These are phyloP conservation scores for Eira barbara DNA, from an alignment of 2,113 vertebrate genomes.

Conservation along the genomic window DNA sequence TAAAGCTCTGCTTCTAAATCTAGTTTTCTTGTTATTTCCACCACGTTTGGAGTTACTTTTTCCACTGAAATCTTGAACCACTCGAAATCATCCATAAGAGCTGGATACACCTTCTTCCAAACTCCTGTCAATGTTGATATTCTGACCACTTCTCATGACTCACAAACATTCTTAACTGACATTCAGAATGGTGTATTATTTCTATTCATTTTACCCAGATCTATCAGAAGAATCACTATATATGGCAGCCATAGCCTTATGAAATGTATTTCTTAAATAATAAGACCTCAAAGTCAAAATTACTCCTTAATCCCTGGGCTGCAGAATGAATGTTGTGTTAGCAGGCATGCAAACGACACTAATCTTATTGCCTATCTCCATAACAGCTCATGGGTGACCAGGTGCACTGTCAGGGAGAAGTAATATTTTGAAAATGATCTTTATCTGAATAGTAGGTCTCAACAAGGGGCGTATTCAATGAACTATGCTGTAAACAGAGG, in stretches of 20 bases:
- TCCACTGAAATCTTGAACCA: not conserved
- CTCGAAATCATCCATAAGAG: not conserved
- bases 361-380: not conserved
- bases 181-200: not conserved
- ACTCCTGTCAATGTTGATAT: not conserved
- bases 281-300: not conserved
- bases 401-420: not conserved
- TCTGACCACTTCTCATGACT: not conserved
- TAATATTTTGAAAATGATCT: not conserved
- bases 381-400: not conserved
- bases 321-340: not conserved
- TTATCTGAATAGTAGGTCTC: not conserved
- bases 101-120: not conserved
- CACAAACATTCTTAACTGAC: not conserved
- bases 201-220: not conserved
- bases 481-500: not conserved
- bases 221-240: not conserved
- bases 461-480: not conserved
- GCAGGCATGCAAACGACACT: not conserved
- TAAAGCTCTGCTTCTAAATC: not conserved
- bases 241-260: not conserved
- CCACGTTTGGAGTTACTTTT: not conserved
- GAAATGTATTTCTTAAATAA: not conserved
- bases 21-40: not conserved
- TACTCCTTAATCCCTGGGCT: not conserved